A percentile compares a stretch with the other conserved stretches of the same genome.
Evolutionary conservation across 64 coral and sea anemone genomes (phyloP).

Genomic region (Dendronephthya gigantea): DNA sequence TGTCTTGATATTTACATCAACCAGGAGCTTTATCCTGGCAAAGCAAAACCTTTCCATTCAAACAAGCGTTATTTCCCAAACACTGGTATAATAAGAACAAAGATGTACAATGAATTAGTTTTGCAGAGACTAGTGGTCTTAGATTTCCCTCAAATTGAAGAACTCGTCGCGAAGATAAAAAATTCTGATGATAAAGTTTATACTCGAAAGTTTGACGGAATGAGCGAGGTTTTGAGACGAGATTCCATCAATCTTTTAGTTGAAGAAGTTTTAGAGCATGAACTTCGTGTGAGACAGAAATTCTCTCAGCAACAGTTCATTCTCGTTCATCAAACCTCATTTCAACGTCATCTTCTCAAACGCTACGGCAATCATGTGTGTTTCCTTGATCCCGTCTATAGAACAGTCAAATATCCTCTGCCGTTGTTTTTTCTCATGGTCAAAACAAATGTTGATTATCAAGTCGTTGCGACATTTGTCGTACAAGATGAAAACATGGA

Average conservation of each 20-base stretch:
- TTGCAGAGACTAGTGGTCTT: background rate
- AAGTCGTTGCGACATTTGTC: background rate
- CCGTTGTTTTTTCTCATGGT: background rate
- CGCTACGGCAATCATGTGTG: background rate
- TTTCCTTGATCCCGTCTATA: background rate
- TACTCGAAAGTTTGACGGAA: background rate
- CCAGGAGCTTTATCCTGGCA: background rate
- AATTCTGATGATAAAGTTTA: background rate
- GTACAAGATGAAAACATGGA: background rate
- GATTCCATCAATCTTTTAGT: background rate
- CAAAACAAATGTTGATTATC: constrained; percentile 5
- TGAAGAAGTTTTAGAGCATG: background rate
- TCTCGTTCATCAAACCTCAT: background rate
- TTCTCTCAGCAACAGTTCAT: background rate
- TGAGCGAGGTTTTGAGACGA: background rate
- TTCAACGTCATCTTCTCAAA: background rate
- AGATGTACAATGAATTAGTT: background rate
- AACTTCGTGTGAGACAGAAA: background rate
- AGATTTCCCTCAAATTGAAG: background rate
- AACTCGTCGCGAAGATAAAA: background rate
- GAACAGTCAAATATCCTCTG: background rate
- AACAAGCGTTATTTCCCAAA: background rate
- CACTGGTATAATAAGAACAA: background rate
- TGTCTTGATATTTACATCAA: background rate
- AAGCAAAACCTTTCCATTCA: background rate